phyloP scores from a whole-genome alignment of 2,888 invertebrate species.

The Agriopis leucophaearia region DNA sequence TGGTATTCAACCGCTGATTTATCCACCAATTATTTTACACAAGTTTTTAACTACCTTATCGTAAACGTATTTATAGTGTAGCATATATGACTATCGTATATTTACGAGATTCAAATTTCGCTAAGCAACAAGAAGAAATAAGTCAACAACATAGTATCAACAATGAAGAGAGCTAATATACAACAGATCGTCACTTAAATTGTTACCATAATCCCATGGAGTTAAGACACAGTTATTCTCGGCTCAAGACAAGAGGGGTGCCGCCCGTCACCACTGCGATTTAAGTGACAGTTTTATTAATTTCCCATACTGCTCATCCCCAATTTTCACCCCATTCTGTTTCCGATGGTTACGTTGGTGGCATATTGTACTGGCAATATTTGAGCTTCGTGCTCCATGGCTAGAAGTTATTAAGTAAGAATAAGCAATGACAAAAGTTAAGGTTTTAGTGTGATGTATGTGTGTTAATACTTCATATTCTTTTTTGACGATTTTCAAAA shows the following conservation, averaged over 20 bases:
- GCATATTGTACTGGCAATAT: conserved; percentile 75
- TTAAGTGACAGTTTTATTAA: conserved; percentile 93
- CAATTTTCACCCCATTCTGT: conserved; percentile 78
- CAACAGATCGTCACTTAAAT: conserved; percentile 50
- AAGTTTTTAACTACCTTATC: not conserved
- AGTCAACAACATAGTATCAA: conserved; percentile 80
- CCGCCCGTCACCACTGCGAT: conserved; percentile 82
- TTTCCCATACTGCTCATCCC: conserved; percentile 86
- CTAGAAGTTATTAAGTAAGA: conserved; percentile 22
- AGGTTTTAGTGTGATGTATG: not conserved
- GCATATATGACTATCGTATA: conserved; percentile 44
- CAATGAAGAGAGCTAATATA: conserved; percentile 70
- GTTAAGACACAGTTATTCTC: conserved; percentile 65
- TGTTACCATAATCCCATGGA: conserved; percentile 52
- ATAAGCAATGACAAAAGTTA: conserved; percentile 6
- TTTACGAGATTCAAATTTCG: conserved; percentile 71
- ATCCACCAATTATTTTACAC: conserved; percentile 28
- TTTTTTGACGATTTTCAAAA: not conserved
- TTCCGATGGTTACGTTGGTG: conserved; percentile 74
- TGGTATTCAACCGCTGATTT: conserved; percentile 54
- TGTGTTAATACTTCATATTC: not conserved
- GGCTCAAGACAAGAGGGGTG: conserved; percentile 65
- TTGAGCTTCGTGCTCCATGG: conserved; percentile 53
- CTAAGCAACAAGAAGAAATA: conserved; percentile 75
- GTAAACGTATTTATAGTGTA: not conserved